Evolutionary conservation across 2,797 vertebrate species (phyloP), one percentile per base, ranked within the genome.

Genomic region (Megalops cyprinoides): DNA sequence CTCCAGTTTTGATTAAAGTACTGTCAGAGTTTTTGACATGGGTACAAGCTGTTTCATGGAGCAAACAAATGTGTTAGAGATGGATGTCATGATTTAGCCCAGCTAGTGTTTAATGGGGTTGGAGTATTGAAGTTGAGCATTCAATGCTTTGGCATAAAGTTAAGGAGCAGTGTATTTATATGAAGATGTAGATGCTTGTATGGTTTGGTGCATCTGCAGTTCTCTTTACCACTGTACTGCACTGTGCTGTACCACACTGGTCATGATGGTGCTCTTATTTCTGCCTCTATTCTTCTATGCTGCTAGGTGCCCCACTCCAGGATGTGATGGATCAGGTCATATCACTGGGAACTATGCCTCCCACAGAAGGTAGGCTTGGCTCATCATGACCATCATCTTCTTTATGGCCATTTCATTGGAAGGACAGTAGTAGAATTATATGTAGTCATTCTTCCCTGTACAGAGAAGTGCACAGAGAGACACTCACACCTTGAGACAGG

Each of bases 281-380:
- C 48, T 25, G 53, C 81, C 4, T 10, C 18, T 25, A 31, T 39
- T 62, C 58, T 84, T 49, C 74, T 79, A 60, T 85, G 67, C 88
- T 82, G 0, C 0, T 92, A 99, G 98, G 95, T 99, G 98, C 93
- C 98, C 98, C 88, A 99, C 98, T 31, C 97, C 95, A 56, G 98
- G 98, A 90, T 99, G 98, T 89, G 98, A 99, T 62, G 98, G 98
- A 79, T 99, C 98, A 25, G 98, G 98, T 91, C 98, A 99, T 89
- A 98, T 99, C 90, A 99, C 98, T 81, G 97, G 97, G 91, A 99
- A 99, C 95, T 99, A 99, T 90, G 92, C 97, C 80, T 99, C 98
- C 0, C 98, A 99, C 85, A 94, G 98, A 94, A 99, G 98, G 97
- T 98, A 94, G 91, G 93, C 14, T 51, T 31, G 42, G 1, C 65